Evolutionary conservation across 2,113 vertebrate species (phyloP), one percentile per base, ranked within the genome.

Genomic region (Cephalopholis sonnerati): DNA sequence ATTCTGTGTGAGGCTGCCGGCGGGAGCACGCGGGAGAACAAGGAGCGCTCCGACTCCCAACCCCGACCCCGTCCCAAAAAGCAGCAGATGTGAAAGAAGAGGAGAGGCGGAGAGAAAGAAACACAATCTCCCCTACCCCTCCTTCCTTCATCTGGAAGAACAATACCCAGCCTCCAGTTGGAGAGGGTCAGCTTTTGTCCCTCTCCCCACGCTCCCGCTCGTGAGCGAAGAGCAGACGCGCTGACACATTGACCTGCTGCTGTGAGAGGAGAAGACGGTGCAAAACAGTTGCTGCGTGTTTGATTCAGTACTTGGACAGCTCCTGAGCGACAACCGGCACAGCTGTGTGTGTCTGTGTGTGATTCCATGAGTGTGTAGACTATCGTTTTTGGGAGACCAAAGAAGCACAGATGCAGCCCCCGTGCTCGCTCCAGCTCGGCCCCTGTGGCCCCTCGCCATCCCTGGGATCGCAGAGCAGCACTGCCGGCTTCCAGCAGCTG

Each of bases 401-500:
- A 36, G 17, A 67, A 44, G 13, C 25, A 29, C 27, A 78, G 57
- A 94, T 92, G 92, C 70, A 91, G 71, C 74, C 84, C 22, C 72
- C 72, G 57, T 63, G 70, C 71, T 66, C 91, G 9, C 71, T 92
- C 62, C 91, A 81, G 81, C 81, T 81, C 8, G 67, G 70, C 57
- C 76, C 75, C 68, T 51, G 69, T 17, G 84, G 68, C 61, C 80
- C 92, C 83, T 53, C 91, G 16, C 61, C 59, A 1, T 18, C 90
- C 41, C 79, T 73, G 66, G 88, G 76, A 29, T 55, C 80, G 7
- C 66, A 72, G 78, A 32, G 51, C 67, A 73, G 86, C 81, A 95
- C 97, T 91, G 92, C 94, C 22, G 89, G 95, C 82, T 84, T 97
- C 75, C 95, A 96, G 86, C 95, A 95, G 82, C 96, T 97, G 90